Conservation (phyloP, 1,140 invertebrate species). For the Papilio polytes region DNA sequence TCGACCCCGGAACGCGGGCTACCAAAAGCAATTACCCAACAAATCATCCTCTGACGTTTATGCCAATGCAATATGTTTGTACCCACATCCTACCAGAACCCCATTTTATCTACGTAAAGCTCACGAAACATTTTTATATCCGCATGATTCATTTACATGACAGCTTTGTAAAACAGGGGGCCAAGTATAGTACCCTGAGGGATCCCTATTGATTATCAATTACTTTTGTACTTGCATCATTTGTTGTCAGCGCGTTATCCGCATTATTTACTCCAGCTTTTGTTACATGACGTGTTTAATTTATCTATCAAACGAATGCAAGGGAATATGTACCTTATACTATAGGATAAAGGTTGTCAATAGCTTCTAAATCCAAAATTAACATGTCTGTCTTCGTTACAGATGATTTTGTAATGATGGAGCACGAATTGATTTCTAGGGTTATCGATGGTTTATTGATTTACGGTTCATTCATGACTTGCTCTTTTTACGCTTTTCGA, state of each 20-base stretch:
- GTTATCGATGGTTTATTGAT: conserved; percentile 76
- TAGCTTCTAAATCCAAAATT: conserved; percentile 57
- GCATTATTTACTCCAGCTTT: conserved; percentile 78
- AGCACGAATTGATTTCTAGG: conserved; percentile 74
- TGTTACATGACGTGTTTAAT: conserved; percentile 74
- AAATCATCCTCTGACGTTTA: conserved; percentile 83
- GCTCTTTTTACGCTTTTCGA: conserved; percentile 65
- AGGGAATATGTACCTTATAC: conserved; percentile 55
- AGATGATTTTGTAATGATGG: conserved; percentile 79
- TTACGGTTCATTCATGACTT: conserved; percentile 77
- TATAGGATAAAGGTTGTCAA: conserved; percentile 45
- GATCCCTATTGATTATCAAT: conserved; percentile 82
- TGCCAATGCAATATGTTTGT: conserved; percentile 81
- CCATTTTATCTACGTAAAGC: conserved; percentile 61
- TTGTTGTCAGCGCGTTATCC: conserved; percentile 76
- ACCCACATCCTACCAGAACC: conserved; percentile 69
- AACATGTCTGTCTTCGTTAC: conserved; percentile 79
- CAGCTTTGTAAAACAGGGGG: conserved; percentile 64
- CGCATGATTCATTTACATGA: conserved; percentile 76
- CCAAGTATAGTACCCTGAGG: conserved; percentile 63
- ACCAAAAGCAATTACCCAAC: conserved; percentile 81
- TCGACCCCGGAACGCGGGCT: conserved; percentile 59
- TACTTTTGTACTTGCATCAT: conserved; percentile 79
- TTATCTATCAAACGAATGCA: conserved; percentile 48
- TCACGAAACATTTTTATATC: conserved; percentile 59